Evolutionary conservation across 2,888 invertebrate genomes (phyloP).

Genomic region (Tenthredo distinguenda): DNA sequence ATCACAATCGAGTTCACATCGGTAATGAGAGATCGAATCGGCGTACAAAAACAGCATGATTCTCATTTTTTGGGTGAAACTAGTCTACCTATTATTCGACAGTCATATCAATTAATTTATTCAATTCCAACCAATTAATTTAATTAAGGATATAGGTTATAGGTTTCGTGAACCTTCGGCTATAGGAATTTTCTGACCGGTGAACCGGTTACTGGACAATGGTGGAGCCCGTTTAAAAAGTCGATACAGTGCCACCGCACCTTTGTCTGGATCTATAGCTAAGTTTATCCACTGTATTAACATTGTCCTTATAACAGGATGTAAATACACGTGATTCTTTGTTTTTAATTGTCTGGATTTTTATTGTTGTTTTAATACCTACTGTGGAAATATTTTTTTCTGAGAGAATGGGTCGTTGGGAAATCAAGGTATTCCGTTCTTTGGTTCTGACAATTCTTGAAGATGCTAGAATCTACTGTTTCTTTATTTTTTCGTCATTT

Average conservation of each 20-base stretch:
- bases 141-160: neutral
- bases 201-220: constrained; percentile 47
- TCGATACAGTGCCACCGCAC: neutral
- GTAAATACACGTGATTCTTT: neutral
- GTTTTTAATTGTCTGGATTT: neutral
- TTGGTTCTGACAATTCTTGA: neutral
- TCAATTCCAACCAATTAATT: neutral
- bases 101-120: constrained; percentile 8
- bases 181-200: constrained; percentile 9
- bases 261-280: neutral
- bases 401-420: neutral
- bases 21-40: neutral
- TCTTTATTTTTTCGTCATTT: neutral
- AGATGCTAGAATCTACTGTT: neutral
- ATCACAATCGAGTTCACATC: neutral
- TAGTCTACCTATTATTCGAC: neutral
- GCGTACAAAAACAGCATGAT: neutral
- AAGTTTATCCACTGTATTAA: neutral
- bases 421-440: neutral
- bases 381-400: neutral
- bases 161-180: constrained; percentile 25
- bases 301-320: constrained; percentile 32
- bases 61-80: neutral
- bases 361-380: neutral
- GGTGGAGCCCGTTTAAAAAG: neutral